phyloP scores from a whole-genome alignment of 1,140 invertebrate species.

The Leptinotarsa undecemlineata region DNA sequence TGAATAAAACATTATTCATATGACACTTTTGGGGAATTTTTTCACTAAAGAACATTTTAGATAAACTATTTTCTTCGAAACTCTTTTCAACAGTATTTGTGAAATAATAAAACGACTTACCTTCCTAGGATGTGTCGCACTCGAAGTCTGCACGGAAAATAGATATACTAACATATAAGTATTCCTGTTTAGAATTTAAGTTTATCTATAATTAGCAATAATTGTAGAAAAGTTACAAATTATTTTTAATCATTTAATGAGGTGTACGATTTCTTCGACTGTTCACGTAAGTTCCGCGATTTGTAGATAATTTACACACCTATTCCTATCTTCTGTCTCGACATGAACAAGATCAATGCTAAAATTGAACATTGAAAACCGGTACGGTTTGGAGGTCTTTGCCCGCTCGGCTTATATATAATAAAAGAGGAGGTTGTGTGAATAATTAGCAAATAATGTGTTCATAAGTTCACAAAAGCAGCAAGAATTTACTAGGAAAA shows the following conservation, averaged over 20 bases:
- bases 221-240: not conserved
- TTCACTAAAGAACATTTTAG: too few species aligned
- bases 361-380: not conserved
- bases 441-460: too few species aligned
- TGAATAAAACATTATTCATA: too few species aligned
- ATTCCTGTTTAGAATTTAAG: too few species aligned
- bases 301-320: not conserved
- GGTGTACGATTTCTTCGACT: not conserved
- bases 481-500: too few species aligned
- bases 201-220: not conserved
- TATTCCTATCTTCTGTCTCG: not conserved
- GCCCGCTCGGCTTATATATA: not conserved
- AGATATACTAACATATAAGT: not conserved
- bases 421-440: too few species aligned
- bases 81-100: too few species aligned
- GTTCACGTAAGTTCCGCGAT: not conserved
- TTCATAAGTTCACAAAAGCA: too few species aligned
- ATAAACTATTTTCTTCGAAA: too few species aligned
- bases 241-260: not conserved
- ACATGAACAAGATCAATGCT: not conserved
- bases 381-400: constrained; percentile 1
- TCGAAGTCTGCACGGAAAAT: not conserved
- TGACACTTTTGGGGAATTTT: too few species aligned
- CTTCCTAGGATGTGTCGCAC: not conserved
- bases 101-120: not conserved